phyloP scores from a whole-genome alignment of 2,113 vertebrate genomes.

The Grammomys surdaster region DNA sequence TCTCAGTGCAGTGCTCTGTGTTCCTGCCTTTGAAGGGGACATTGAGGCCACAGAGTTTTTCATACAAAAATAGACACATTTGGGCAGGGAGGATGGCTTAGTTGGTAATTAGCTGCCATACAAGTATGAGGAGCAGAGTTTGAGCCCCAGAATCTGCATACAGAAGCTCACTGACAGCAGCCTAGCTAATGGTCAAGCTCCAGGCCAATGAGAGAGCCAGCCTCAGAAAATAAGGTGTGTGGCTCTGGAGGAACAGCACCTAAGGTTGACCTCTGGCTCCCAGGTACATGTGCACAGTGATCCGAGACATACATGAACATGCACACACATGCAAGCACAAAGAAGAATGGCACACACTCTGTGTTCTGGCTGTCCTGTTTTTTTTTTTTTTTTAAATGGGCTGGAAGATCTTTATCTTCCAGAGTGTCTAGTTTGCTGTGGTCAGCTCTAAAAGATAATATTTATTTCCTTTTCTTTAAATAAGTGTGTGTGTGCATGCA shows the following conservation, averaged over 20 bases:
- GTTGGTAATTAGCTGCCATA: background rate
- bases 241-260: background rate
- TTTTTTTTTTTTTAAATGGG: background rate
- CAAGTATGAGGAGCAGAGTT: background rate
- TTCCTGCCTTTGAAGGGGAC: background rate
- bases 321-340: background rate
- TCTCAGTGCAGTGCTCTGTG: background rate
- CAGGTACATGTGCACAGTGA: background rate
- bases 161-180: background rate
- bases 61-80: background rate
- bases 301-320: background rate
- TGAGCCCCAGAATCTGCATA: background rate
- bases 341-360: background rate
- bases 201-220: background rate
- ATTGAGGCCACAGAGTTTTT: background rate
- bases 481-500: background rate
- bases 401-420: background rate
- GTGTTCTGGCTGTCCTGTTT: background rate
- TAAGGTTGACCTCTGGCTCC: background rate
- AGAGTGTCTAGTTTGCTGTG: background rate
- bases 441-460: background rate
- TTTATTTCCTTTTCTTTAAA: background rate
- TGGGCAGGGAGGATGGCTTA: background rate
- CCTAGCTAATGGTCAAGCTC: background rate
- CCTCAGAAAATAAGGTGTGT: background rate